phyloP scores from a whole-genome alignment of 23 tunicate genomes.

The Pegea sp. region DNA sequence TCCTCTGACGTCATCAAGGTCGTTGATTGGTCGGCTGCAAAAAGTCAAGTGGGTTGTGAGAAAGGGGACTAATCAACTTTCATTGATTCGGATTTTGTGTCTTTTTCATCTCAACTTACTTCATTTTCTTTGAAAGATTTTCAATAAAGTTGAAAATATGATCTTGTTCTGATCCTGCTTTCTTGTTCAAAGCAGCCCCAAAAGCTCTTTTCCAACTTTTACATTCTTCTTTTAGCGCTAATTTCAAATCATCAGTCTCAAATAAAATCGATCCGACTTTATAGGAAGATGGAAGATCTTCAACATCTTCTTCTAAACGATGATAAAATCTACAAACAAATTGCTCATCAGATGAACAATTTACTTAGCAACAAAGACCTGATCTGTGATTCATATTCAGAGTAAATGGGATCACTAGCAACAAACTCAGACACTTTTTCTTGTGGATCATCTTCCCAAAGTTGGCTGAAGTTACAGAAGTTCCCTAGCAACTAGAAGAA shows the following conservation, averaged over 20 bases:
- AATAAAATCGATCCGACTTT: conserved; percentile 85
- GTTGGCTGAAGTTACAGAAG: conserved; percentile 86
- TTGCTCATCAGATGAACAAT: neutral
- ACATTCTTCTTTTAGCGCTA: conserved; percentile 87
- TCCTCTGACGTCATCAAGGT: conserved; percentile 90
- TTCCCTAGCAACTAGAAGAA: conserved; percentile 35
- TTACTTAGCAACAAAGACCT: conserved; percentile 6
- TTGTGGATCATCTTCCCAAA: conserved; percentile 95
- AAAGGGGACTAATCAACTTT: neutral
- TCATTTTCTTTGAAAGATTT: conserved; percentile 48
- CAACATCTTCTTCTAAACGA: conserved; percentile 69
- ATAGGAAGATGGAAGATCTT: conserved; percentile 63
- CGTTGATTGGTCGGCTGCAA: conserved; percentile 66
- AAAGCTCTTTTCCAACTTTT: conserved; percentile 95
- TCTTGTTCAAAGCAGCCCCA: conserved; percentile 85
- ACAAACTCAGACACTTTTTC: conserved; percentile 77
- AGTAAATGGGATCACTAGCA: conserved; percentile 23
- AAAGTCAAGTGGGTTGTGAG: neutral
- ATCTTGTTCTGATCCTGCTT: conserved; percentile 75
- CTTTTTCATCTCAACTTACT: conserved; percentile 6
- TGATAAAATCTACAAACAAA: conserved; percentile 43
- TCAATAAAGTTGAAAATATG: conserved; percentile 84
- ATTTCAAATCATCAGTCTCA: conserved; percentile 64
- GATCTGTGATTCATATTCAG: conserved; percentile 81
- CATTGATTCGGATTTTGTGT: neutral